Evolutionary conservation across 2,888 invertebrate species (phyloP).

Genomic region (Ochlodes sylvanus): DNA sequence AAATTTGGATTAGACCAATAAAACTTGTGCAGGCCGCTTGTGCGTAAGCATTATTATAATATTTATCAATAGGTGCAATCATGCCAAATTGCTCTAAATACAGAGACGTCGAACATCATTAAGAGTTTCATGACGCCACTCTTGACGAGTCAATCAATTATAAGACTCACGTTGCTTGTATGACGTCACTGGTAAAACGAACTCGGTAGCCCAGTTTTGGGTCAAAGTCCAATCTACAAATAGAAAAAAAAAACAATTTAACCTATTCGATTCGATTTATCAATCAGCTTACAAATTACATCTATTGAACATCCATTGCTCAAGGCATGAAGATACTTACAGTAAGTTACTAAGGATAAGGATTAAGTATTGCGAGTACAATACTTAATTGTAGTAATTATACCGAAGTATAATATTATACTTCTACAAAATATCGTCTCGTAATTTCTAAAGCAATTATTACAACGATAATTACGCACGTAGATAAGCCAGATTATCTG

Average conservation of each 20-base stretch:
- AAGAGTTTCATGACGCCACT: slow-evolving; percentile 54
- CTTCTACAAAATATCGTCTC: no score
- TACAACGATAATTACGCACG: not conserved
- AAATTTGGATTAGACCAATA: not conserved
- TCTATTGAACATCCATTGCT: no score
- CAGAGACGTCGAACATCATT: slow-evolving; percentile 58
- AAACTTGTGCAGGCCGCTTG: not conserved
- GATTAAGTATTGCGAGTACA: no score
- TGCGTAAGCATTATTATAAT: slow-evolving; percentile 2
- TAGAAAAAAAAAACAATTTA: slow-evolving; percentile 61
- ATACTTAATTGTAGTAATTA: no score
- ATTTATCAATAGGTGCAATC: not conserved
- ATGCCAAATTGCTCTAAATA: slow-evolving; percentile 45
- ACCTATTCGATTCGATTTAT: slow-evolving; percentile 15
- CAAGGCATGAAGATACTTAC: no score
- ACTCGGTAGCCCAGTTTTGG: slow-evolving; percentile 83
- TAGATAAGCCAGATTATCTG: not conserved
- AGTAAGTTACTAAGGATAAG: no score
- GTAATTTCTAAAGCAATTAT: no score
- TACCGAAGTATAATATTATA: no score
- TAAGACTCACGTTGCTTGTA: slow-evolving; percentile 80
- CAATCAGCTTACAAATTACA: not conserved
- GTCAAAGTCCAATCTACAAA: slow-evolving; percentile 85
- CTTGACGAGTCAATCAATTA: slow-evolving; percentile 52
- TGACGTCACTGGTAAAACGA: slow-evolving; percentile 83